Evolutionary conservation across 2,797 vertebrate genomes (phyloP).

Genomic region (Argyrosomus regius): DNA sequence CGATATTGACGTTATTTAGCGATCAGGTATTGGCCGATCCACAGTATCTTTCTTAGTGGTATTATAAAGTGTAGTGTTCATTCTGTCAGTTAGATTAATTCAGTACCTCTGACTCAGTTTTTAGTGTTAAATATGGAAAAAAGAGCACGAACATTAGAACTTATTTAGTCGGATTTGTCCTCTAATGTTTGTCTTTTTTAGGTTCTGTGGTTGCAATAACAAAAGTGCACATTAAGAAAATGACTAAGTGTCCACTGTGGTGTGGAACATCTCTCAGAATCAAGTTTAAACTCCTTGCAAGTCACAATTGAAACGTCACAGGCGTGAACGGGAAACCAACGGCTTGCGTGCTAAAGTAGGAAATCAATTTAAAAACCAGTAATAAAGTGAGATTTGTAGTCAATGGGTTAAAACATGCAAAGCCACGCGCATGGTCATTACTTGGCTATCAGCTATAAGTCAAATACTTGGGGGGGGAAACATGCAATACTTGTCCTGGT

Average conservation of each 20-base stretch:
- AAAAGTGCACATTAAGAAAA: background rate
- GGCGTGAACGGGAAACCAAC: constrained; percentile 21
- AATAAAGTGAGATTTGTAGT: constrained; percentile 1
- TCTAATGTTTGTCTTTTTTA: background rate
- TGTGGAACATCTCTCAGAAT: background rate
- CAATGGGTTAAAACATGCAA: constrained; percentile 46
- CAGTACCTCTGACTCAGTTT: background rate
- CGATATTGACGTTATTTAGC: background rate
- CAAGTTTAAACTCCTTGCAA: background rate
- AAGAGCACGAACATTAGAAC: background rate
- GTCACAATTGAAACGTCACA: background rate
- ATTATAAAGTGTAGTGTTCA: background rate
- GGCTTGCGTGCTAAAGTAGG: background rate
- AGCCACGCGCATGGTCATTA: constrained; percentile 28
- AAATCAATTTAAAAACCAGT: background rate
- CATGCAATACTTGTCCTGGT: constrained; percentile 67
- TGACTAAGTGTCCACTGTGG: background rate
- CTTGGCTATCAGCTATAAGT: constrained; percentile 51
- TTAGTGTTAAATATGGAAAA: background rate
- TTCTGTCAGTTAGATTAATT: background rate
- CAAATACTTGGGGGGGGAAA: constrained; percentile 56
- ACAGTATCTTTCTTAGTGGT: background rate
- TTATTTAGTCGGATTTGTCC: no score
- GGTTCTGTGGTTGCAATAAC: background rate
- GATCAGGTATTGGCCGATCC: background rate